Base-by-base conservation (phyloP, 2,888 invertebrate genomes). In the Drosophila pseudotalamancana region DNA sequence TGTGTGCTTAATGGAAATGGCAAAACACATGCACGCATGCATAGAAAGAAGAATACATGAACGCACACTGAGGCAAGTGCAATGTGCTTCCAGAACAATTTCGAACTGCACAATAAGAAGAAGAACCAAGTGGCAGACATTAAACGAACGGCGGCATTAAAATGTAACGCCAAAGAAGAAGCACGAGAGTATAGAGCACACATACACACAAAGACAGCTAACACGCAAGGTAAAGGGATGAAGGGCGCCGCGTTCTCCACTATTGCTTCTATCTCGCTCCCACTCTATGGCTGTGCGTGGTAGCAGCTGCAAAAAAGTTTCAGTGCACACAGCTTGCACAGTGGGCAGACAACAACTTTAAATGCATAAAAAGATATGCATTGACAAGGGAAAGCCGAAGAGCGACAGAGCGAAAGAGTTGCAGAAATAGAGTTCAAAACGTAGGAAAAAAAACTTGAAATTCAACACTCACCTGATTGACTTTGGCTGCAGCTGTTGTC, bases 401-500 rank as follows among this genome's bases (percentile, higher is more conserved):
- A 29, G 32, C 39, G 16, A n/a, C 16, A 61, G 50, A 39, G 48
- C 29, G n/a, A 49, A 35, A 54, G 29, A 65, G 37, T 18, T 34
- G 3, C 29, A 45, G 35, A 6, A 40, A 50, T 45, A 39, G 59
- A 53, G 46, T 35, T 43, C 12, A 34, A 25, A 45, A 32, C 34
- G n/a, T 2, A 25, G 25, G 16, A 2, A 54, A 51, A 35, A 50
- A 50, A 76, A 61, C 54, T 73, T 60, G 57, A 77, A 72, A 62
- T 69, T 55, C 49, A 81, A 60, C 56, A 81, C 88, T 88, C 79
- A 88, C 88, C 88, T 80, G 88, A 82, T 73, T 82, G 84, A 82
- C 87, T 84, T 74, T 78, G 83, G 61, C 86, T 79, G 83, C 88
- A 88, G 83, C 87, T 88, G 77, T 88, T 88, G 72, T 87, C 77